Evolutionary conservation across 2,888 invertebrate genomes (phyloP).

Genomic region (Keiferia lycopersicella): DNA sequence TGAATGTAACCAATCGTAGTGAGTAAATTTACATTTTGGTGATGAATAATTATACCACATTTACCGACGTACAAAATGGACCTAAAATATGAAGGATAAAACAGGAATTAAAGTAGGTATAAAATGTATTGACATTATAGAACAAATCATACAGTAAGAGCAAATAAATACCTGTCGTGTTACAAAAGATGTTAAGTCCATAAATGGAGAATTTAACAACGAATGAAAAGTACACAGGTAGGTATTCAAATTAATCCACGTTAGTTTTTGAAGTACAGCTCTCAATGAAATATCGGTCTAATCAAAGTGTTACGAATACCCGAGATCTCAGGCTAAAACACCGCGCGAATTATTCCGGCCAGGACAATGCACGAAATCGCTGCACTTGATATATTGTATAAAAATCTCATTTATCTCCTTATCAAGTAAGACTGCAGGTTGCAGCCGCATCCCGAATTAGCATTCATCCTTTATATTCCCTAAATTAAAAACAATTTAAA

Average conservation of each 20-base stretch:
- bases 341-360: slow-evolving; percentile 43
- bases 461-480: slow-evolving; percentile 56
- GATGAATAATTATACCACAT: too few species aligned
- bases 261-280: background rate
- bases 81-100: too few species aligned
- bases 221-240: background rate
- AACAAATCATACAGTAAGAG: too few species aligned
- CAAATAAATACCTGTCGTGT: too few species aligned
- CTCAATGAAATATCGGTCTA: background rate
- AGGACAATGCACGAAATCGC: slow-evolving; percentile 48
- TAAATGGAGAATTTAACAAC: too few species aligned
- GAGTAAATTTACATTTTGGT: background rate
- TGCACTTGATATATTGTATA: slow-evolving; percentile 68
- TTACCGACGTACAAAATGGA: too few species aligned
- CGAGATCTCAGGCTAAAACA: slow-evolving; percentile 37
- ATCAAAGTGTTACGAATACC: slow-evolving; percentile 29
- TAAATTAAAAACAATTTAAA: slow-evolving; percentile 64
- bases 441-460: slow-evolving; percentile 57
- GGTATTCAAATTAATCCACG: background rate
- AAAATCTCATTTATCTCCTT: slow-evolving; percentile 70
- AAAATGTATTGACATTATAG: too few species aligned
- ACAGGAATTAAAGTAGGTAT: too few species aligned
- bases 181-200: too few species aligned
- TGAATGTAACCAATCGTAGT: background rate
- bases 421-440: slow-evolving; percentile 66